These are phyloP conservation scores for Vultur gryphus DNA, from an alignment of 2,797 vertebrate species.

Conservation along the genomic window DNA sequence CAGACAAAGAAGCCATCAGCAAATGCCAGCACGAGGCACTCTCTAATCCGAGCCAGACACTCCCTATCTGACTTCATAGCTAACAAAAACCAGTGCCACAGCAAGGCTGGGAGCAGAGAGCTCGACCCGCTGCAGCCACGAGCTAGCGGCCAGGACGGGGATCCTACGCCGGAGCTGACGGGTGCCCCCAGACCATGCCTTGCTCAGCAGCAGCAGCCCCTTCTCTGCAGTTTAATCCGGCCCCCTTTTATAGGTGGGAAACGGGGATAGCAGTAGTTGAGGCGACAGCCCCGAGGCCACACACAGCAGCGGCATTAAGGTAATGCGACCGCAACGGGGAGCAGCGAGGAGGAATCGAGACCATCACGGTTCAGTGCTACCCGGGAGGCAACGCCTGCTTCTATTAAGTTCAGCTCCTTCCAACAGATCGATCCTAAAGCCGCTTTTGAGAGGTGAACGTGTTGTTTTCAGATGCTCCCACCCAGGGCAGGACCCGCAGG, in stretches of 20 bases:
- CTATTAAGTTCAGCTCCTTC: neutral
- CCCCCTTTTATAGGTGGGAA: neutral
- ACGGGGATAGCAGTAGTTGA: rapidly evolving
- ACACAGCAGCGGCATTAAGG: rapidly evolving
- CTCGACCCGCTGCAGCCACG: rapidly evolving
- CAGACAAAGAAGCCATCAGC: neutral
- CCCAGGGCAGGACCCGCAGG: neutral
- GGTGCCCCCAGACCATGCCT: rapidly evolving
- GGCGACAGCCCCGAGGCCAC: neutral
- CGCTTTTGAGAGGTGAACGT: rapidly evolving
- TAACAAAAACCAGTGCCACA: neutral
- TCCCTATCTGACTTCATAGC: neutral
- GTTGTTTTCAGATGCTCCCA: neutral
- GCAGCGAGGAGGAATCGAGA: rapidly evolving
- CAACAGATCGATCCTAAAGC: neutral
- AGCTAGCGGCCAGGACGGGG: rapidly evolving
- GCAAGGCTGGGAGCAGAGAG: neutral
- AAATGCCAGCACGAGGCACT: rapidly evolving
- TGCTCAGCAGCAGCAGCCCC: neutral
- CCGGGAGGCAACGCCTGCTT: neutral
- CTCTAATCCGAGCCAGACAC: rapidly evolving
- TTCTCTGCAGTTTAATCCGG: neutral
- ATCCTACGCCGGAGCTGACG: rapidly evolving
- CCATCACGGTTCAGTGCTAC: rapidly evolving
- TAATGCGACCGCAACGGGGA: neutral